Percentiles rank a stretch among this genome's conserved stretches.
Conservation (phyloP, 2,888 invertebrate genomes). For the Peribatodes rhomboidaria region DNA sequence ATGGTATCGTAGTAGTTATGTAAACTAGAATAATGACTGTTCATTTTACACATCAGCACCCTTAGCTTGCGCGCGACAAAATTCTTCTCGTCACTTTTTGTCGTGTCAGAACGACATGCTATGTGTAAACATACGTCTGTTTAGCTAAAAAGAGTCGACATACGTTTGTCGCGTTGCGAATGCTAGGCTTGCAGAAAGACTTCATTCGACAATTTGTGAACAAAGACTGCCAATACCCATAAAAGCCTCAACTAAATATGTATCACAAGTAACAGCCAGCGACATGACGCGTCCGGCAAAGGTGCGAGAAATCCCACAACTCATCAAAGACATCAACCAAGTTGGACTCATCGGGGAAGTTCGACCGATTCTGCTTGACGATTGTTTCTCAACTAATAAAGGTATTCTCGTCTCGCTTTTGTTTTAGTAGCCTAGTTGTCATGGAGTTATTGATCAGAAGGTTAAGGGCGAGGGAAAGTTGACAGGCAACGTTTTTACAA, state of each 20-base stretch:
- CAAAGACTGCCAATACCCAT: neutral
- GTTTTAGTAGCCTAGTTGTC: conserved; percentile 32
- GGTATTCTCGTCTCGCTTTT: conserved; percentile 20
- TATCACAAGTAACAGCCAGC: conserved; percentile 22
- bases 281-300: conserved; percentile 30
- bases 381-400: conserved; percentile 28
- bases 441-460: conserved; percentile 35
- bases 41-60: too few species aligned
- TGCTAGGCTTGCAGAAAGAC: too few species aligned
- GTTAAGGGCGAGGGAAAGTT: conserved; percentile 27
- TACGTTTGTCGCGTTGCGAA: too few species aligned
- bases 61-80: too few species aligned
- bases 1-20: too few species aligned
- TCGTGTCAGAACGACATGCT: too few species aligned
- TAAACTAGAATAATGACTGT: neutral
- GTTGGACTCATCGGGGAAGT: conserved; percentile 26
- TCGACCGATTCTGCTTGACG: neutral
- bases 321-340: conserved; percentile 36
- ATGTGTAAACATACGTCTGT: too few species aligned
- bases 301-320: conserved; percentile 37
- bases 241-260: conserved; percentile 26
- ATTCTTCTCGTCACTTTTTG: too few species aligned
- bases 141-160: too few species aligned
- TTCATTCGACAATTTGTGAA: too few species aligned
- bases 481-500: conserved; percentile 2